Percentiles rank a stretch among this genome's conserved stretches.
Conservation (phyloP, 1,140 invertebrate genomes). For the Panagrolaimus sp. region DNA sequence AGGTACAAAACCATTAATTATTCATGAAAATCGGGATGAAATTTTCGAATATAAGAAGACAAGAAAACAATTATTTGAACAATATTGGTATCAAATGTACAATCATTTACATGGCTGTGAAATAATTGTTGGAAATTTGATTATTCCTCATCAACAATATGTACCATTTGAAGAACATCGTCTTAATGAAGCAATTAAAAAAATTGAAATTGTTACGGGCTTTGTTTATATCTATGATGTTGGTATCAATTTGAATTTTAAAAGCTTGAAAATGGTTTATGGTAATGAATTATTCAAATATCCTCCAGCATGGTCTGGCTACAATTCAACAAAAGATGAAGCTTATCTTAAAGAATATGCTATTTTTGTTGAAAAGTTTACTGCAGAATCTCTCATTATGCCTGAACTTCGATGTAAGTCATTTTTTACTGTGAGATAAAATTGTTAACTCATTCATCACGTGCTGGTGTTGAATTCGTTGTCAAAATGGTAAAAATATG, state of each 20-base stretch:
- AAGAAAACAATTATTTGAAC: conserved; percentile 56
- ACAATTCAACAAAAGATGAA: background rate
- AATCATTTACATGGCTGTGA: conserved; percentile 63
- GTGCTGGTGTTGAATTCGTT: too few species aligned
- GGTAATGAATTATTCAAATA: conserved; percentile 8
- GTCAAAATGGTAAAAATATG: too few species aligned
- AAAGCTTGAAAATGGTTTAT: background rate
- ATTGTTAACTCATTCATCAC: background rate
- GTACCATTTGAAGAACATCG: background rate
- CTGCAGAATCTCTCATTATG: background rate
- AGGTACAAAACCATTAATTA: background rate
- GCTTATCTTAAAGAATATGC: background rate
- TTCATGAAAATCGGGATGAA: conserved; percentile 62
- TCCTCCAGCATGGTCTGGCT: background rate
- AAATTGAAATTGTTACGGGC: background rate
- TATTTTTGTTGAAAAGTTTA: background rate
- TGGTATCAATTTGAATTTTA: background rate
- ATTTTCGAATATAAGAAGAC: background rate
- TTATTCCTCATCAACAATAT: background rate
- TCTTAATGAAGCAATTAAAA: background rate
- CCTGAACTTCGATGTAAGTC: background rate
- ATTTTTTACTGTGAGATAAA: too few species aligned
- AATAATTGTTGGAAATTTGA: conserved; percentile 10
- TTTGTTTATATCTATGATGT: conserved; percentile 9
- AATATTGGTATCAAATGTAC: conserved; percentile 90